Evolutionary conservation across 2,888 invertebrate genomes (phyloP), one percentile per base, ranked within the genome.

Genomic region (Noctua fimbriata): DNA sequence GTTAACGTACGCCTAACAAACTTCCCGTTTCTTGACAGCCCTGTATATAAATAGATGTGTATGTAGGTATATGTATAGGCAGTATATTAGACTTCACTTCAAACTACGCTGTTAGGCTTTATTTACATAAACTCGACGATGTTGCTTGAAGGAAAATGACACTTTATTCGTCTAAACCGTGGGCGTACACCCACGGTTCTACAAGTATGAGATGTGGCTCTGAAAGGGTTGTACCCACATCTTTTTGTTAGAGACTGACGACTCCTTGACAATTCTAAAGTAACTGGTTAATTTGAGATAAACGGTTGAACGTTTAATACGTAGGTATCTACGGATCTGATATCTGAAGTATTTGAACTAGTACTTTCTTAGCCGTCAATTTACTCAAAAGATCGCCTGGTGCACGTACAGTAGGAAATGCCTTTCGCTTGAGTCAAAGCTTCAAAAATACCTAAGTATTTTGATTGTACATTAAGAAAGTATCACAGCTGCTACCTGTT

Each of bases 121-220:
- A 88, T 85, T 87, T 88, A 88, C 86, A 88, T 87, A 88, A 81
- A 41, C 69, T 6, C 18, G 36, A 72, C 72, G 74, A 49, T 73
- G 66, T 60, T 63, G 14, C 78, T 76, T 75, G 69, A 67, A 47
- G 71, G 60, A 73, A 78, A 78, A 79, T 80, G n/a, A 77, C 74
- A 80, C 71, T 74, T 72, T 71, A 60, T 73, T 52, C 73, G 63
- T 65, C 44, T 76, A 67, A 81, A 77, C 55, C 14, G 49, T 36
- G 52, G 52, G 69, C 65, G 36, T 52, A 75, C 55, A 75, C 70
- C 44, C 65, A 73, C 55, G 60, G 14, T 66, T 21, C n/a, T 5
- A 71, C 24, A 18, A 36, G 55, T 73, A 32, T 18, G 24, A 71
- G 2, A 41, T 28, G 16, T 67, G n/a, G 44, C 16, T 44, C 16